phyloP scores from a whole-genome alignment of 2,888 invertebrate species.

The Digitonthophagus gazella region DNA sequence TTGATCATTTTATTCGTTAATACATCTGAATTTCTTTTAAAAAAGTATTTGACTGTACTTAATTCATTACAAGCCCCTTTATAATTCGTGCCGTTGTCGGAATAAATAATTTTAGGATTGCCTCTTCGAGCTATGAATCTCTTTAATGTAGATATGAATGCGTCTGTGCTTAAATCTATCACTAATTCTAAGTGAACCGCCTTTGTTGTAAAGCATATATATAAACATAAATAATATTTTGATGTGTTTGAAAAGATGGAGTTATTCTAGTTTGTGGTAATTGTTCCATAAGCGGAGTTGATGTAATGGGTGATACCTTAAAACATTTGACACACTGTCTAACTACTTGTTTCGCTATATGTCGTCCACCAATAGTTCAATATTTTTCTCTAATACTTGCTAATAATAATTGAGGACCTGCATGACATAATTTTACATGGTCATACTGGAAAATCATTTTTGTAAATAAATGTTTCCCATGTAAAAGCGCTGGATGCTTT shows the following conservation, averaged over 20 bases:
- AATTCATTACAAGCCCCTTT: constrained; percentile 28
- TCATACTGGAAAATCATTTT: constrained; percentile 17
- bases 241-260: no score
- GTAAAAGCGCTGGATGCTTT: constrained; percentile 20
- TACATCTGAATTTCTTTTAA: no score
- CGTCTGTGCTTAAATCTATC: constrained; percentile 28
- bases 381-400: constrained; percentile 16
- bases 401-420: constrained; percentile 18
- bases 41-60: no score
- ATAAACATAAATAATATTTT: constrained; percentile 30
- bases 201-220: constrained; percentile 37
- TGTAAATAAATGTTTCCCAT: constrained; percentile 4
- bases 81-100: constrained; percentile 33
- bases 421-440: constrained; percentile 14
- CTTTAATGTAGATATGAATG: constrained; percentile 28
- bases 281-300: not conserved
- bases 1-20: no score
- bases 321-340: not conserved
- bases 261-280: constrained; percentile 27
- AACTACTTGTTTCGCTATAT: not conserved
- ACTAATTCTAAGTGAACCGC: constrained; percentile 33
- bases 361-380: constrained; percentile 22
- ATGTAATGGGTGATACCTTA: not conserved
- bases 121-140: constrained; percentile 31
- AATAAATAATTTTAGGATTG: constrained; percentile 18